A percentile compares a stretch with the other conserved stretches of the same genome.
Evolutionary conservation across 2,888 invertebrate genomes (phyloP).

Genomic region (Phania funesta): DNA sequence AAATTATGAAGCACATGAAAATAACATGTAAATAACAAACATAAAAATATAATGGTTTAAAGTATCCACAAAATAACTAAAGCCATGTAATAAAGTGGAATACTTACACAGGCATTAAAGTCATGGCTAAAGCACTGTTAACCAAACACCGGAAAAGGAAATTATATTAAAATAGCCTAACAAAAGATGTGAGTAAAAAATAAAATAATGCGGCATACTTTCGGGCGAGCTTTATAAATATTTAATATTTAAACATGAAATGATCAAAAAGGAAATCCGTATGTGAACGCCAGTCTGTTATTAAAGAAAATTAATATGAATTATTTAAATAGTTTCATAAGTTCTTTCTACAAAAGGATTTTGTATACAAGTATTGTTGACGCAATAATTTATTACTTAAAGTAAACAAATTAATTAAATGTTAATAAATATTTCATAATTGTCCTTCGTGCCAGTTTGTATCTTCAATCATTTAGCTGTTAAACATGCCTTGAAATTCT

Average conservation of each 20-base stretch:
- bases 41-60: background rate
- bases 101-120: too few species aligned
- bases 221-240: conserved; percentile 25
- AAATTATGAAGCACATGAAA: conserved; percentile 14
- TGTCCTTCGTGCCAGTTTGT: too few species aligned
- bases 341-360: background rate
- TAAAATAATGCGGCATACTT: conserved; percentile 36
- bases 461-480: too few species aligned
- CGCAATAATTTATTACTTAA: too few species aligned
- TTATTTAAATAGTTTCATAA: conserved; percentile 23
- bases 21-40: conserved; percentile 25
- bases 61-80: too few species aligned
- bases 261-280: conserved; percentile 33
- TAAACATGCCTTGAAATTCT: too few species aligned
- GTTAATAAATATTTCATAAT: too few species aligned
- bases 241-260: background rate
- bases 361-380: background rate
- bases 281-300: conserved; percentile 5
- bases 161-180: conserved; percentile 36
- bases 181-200: conserved; percentile 3
- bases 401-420: too few species aligned
- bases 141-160: conserved; percentile 40
- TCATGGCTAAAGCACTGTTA: background rate
- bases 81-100: too few species aligned
- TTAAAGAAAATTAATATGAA: conserved; percentile 35